phyloP scores from a whole-genome alignment of 2,888 invertebrate genomes.

The Ichneumoninae sp. region DNA sequence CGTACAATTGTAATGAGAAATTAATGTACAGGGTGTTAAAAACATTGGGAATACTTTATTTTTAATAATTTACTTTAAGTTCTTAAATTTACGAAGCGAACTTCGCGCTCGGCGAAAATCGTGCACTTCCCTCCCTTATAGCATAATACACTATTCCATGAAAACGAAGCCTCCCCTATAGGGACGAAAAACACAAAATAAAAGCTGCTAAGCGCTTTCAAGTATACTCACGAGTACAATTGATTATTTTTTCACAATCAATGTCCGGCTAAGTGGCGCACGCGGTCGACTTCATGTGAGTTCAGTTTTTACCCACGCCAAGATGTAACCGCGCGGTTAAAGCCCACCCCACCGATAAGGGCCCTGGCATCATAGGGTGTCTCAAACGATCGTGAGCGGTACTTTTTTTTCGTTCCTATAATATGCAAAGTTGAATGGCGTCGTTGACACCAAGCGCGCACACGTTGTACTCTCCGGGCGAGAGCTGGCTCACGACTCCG shows the following conservation, averaged over 20 bases:
- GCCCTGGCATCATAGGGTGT: constrained; percentile 39
- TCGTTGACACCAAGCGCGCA: constrained; percentile 51
- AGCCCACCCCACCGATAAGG: constrained; percentile 23
- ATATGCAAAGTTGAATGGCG: constrained; percentile 59
- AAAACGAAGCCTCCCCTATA: neutral
- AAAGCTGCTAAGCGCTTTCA: neutral
- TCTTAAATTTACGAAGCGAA: too few relatives aligned
- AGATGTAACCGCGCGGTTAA: neutral
- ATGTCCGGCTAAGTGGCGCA: neutral
- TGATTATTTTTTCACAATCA: neutral
- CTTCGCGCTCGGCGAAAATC: too few relatives aligned
- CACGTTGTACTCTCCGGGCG: constrained; percentile 33
- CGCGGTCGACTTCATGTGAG: too few relatives aligned
- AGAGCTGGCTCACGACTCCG: constrained; percentile 29
- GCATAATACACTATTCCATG: neutral
- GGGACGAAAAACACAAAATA: neutral
- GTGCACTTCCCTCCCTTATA: too few relatives aligned
- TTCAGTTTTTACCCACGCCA: neutral
- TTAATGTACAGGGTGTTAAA: too few relatives aligned
- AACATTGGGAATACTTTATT: too few relatives aligned
- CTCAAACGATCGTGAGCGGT: constrained; percentile 44
- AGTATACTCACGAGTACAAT: neutral
- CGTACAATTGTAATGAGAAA: too few relatives aligned
- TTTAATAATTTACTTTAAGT: too few relatives aligned
- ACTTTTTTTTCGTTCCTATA: constrained; percentile 47